phyloP scores from a whole-genome alignment of 2,113 vertebrate species.

The Sinocyclocheilus maitianheensis region DNA sequence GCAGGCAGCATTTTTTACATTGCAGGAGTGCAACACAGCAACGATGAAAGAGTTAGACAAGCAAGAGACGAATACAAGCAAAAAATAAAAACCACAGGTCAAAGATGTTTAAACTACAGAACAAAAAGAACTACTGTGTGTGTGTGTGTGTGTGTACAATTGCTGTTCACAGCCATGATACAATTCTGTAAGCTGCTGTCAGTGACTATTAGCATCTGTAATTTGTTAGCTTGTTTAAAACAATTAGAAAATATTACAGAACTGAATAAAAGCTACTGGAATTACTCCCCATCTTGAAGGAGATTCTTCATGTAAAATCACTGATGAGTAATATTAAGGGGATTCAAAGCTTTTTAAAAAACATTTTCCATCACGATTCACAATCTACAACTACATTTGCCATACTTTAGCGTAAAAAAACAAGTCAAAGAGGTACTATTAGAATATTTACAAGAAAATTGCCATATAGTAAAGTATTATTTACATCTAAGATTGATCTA shows the following conservation, averaged over 20 bases:
- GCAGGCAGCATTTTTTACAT: not conserved
- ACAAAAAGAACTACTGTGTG: too few relatives aligned
- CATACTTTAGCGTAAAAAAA: not conserved
- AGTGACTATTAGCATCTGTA: too few relatives aligned
- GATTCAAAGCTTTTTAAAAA: too few relatives aligned
- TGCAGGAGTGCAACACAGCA: not conserved
- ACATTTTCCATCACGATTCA: not conserved
- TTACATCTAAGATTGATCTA: too few relatives aligned
- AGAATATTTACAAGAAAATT: not conserved
- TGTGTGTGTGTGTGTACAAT: not conserved
- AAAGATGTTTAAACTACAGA: not conserved
- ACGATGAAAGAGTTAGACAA: not conserved
- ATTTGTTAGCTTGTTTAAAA: too few relatives aligned
- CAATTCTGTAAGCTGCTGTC: not conserved
- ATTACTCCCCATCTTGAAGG: not conserved
- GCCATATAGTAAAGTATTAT: not conserved
- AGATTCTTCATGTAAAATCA: not conserved
- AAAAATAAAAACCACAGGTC: not conserved
- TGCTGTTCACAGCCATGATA: too few relatives aligned
- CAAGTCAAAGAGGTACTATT: not conserved
- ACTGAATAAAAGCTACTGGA: not conserved
- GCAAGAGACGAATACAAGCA: not conserved
- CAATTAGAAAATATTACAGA: not conserved
- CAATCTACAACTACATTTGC: not conserved
- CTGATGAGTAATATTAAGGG: not conserved